Base-by-base conservation (phyloP, 2,888 invertebrate species). In the Agonopterix alstromeriana region DNA sequence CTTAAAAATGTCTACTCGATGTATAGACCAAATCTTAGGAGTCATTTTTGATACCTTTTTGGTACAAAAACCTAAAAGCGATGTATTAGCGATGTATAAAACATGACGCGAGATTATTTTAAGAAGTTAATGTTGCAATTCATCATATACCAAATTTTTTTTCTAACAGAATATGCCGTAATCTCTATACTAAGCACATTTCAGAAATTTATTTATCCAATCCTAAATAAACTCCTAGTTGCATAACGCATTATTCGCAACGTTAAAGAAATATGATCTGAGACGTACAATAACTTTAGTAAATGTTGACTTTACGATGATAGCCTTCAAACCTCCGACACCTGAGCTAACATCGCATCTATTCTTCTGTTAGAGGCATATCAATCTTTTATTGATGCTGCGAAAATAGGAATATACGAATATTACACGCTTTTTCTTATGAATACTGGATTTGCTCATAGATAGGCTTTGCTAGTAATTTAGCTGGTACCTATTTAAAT, bases 201-300 rank as follows among this genome's bases (percentile, higher is more conserved):
- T 38, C 9, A 4, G 10, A 27, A 27, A 27, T 27, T 5, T 38
- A n/a, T 38, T 38, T 35, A 49, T 41, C 17, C 40, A 27, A 44
- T 77, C 84, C 85, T 84, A 82, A 81, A 61, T 67, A 82, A 85
- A 85, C 79, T 53, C 42, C 49, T 53, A 54, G 56, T 83, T 83
- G 82, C 77, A 78, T 75, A 82, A 82, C 63, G 70, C 68, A 64
- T 70, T 72, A 73, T 77, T 73, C 72, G 74, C 73, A 12, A n/a
- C 9, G 36, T 40, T 35, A 60, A 70, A 75, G 82, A 82, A 83
- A 85, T 81, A 80, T 81, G 75, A 85, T 81, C 75, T 66, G 52
- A 61, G 63, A 65, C 61, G 67, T 48, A 48, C 62, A 63, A 27
- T 66, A 70, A 66, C 72, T 74, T 67, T 54, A 60, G 62, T 65